These are phyloP conservation scores for Megalops atlanticus DNA, from an alignment of 2,113 vertebrate genomes.

Conservation along the genomic window DNA sequence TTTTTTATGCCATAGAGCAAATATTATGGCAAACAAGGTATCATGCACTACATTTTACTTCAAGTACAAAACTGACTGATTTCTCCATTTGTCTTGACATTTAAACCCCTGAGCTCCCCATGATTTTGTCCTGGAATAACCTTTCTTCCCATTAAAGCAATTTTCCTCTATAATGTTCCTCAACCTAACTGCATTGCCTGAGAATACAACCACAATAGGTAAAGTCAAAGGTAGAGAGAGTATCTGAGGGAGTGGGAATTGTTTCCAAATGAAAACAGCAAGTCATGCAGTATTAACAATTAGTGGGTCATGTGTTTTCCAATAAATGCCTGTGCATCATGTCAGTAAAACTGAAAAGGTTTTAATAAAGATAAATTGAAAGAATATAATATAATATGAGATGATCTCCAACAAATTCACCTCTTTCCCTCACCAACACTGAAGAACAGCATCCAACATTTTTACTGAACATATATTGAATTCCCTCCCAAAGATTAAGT, in stretches of 20 bases:
- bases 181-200: neutral
- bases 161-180: neutral
- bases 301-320: neutral
- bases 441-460: neutral
- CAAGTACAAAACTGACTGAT: neutral
- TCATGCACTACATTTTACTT: neutral
- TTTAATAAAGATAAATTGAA: neutral
- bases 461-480: neutral
- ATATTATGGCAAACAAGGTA: neutral
- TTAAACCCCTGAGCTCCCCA: neutral
- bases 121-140: neutral
- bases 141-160: neutral
- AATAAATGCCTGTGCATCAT: neutral
- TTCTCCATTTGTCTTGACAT: neutral
- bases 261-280: too few relatives aligned
- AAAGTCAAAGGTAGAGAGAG: too few relatives aligned
- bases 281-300: too few relatives aligned
- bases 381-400: neutral
- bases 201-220: neutral
- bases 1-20: neutral
- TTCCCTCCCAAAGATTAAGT: too few relatives aligned
- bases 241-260: too few relatives aligned
- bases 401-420: neutral
- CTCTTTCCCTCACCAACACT: neutral
- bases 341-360: neutral